Evolutionary conservation across 2,888 invertebrate species (phyloP), one percentile per base, ranked within the genome.

Genomic region (Leptogaster cylindrica): DNA sequence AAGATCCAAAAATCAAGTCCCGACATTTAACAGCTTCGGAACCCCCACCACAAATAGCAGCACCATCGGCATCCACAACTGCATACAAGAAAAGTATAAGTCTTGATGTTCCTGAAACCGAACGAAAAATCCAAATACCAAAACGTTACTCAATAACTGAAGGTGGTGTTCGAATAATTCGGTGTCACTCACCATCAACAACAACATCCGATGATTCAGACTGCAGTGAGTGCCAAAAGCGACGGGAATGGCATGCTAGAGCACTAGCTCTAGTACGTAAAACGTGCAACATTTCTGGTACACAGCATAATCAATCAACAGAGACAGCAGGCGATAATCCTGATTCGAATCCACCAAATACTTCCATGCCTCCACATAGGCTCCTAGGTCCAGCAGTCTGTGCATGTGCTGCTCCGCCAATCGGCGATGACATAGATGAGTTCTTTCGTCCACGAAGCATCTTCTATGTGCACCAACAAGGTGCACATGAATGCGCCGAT

Each of bases 291-390:
- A 77, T 81, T 16, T 78, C 78, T 65, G 77, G 78, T 10, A 64
- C 25, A 58, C 46, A 68, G 18, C 51, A 39, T 20, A 66, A 27
- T 3, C 46, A 44, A 16, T 31, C 71, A 72, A 8, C 28, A 41
- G 20, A 20, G 48, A 27, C 33, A n/a, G n/a, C 33, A 8, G 41
- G 27, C 5, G 51, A 65, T 2, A 68, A 55, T 12, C 41, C 48
- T 48, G 52, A 65, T 39, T 14, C 44, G 1, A 20, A 33, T 36
- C 6, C 3, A 10, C 23, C 25, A 31, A 61, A 78, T 76, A 73
- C 76, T 80, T 75, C 83, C 84, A 89, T 90, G 89, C 90, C 89
- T 83, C 88, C 88, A 74, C 88, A 88, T 85, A 86, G 88, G 78
- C 75, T 84, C 76, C 74, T 83, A 78, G 81, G 83, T 83, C 85